Evolutionary conservation across 2,797 vertebrate species (phyloP), one percentile per base, ranked within the genome.

Genomic region (Spea hammondii): DNA sequence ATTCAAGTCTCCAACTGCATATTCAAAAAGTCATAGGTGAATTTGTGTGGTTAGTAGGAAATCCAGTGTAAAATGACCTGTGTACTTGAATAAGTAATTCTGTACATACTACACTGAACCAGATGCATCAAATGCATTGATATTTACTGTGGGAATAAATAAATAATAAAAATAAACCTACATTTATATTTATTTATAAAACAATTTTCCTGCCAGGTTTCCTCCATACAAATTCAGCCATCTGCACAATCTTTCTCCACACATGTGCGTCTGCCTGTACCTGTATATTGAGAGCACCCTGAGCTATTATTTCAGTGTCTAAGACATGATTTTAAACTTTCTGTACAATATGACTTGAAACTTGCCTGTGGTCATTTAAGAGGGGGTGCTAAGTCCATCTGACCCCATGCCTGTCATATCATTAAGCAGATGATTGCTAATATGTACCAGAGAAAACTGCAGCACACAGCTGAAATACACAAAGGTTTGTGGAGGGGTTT

Each of bases 271-370:
- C 57, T 59, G 51, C n/a, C 70, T 74, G 80, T 82, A 82, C 80
- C 80, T 69, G 57, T 70, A 48, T 74, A 72, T 72, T 65, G 70
- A 32, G 59, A 55, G 70, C 80, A 78, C 80, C 75, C 75, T 82
- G 80, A 82, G 80, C 80, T 82, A 70, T 72, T 74, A 69, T 67
- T 82, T 82, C 80, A 82, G 80, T 78, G 75, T 82, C 65, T 75
- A 74, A 67, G 70, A 82, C 75, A 65, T 79, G 11, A 66, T 76
- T 82, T 65, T 82, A 65, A 77, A 69, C 49, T 65, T 77, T 72
- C 55, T 73, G 65, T 77, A 65, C 65, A 68, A 62, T 68, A 49
- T 47, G 46, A 72, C 11, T 6, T 70, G 75, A 69, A 45, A 69
- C 54, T 62, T 4, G 17, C 60, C 51, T 76, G 71, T 72, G 51